Conservation (phyloP, 1,140 invertebrate genomes). For the Tetramorium alpestre region DNA sequence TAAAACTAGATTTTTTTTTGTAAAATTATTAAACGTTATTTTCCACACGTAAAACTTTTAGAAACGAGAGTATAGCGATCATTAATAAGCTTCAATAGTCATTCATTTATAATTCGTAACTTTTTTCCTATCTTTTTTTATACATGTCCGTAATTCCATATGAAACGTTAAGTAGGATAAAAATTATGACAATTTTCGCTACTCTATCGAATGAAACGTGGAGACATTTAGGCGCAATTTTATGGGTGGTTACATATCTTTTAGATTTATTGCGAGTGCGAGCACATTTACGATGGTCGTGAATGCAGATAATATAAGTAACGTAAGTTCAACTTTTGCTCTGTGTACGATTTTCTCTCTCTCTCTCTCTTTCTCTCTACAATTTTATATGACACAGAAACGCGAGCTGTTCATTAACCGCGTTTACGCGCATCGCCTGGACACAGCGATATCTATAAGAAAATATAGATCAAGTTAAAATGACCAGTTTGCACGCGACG, state of each 20-base stretch:
- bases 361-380: neutral
- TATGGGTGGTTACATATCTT: conserved; percentile 49
- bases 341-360: conserved; percentile 11
- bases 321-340: conserved; percentile 31
- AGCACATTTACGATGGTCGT: conserved; percentile 43
- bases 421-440: conserved; percentile 12
- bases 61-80: neutral
- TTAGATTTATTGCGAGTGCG: conserved; percentile 45
- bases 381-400: conserved; percentile 28
- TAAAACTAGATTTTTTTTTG: neutral
- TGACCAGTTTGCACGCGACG: conserved; percentile 16
- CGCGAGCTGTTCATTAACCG: conserved; percentile 41
- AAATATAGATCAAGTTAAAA: conserved; percentile 49
- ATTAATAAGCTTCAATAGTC: neutral
- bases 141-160: neutral
- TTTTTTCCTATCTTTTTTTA: neutral
- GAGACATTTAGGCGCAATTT: conserved; percentile 34
- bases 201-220: conserved; percentile 27
- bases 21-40: neutral
- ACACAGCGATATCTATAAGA: conserved; percentile 12
- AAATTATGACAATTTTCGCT: conserved; percentile 37
- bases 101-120: neutral
- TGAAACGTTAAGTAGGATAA: conserved; percentile 3
- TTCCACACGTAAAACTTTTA: neutral
- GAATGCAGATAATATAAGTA: conserved; percentile 40